Conservation (phyloP, 1,140 invertebrate genomes). For the Drosophila bocki region DNA sequence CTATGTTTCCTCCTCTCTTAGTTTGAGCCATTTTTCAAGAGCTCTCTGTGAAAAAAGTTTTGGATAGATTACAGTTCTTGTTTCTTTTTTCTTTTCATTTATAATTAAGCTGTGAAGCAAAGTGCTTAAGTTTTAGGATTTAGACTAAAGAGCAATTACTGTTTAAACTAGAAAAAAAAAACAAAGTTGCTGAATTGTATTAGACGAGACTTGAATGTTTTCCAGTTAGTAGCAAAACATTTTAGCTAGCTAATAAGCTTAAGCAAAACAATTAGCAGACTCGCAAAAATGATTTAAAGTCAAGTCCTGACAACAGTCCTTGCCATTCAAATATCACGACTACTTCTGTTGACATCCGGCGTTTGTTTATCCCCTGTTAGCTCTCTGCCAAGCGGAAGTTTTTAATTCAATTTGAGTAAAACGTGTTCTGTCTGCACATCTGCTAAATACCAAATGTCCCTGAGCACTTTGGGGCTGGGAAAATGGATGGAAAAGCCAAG, state of each 20-base stretch:
- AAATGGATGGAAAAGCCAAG: too few species aligned
- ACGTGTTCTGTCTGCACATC: conserved; percentile 38
- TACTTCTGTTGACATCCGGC: conserved; percentile 23
- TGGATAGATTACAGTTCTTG: background rate
- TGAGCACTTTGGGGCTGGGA: background rate
- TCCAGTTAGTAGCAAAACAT: background rate
- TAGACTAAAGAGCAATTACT: background rate
- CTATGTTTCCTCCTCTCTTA: background rate
- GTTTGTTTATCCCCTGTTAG: conserved; percentile 20
- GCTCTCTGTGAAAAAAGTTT: background rate
- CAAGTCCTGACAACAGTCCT: background rate
- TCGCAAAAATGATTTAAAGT: conserved; percentile 1
- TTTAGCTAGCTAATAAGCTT: conserved; percentile 7
- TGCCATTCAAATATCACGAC: background rate
- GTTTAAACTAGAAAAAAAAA: background rate
- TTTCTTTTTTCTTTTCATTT: conserved; percentile 1
- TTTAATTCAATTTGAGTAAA: conserved; percentile 46
- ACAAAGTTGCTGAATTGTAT: background rate
- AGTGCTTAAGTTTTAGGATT: background rate
- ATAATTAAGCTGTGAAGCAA: background rate
- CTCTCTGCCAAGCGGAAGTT: conserved; percentile 31
- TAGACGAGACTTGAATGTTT: background rate
- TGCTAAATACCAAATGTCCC: conserved; percentile 32
- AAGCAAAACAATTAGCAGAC: conserved; percentile 29
- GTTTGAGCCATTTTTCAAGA: conserved; percentile 4